Base-by-base conservation (phyloP, 2,797 vertebrate species). In the Myotis findleyi region DNA sequence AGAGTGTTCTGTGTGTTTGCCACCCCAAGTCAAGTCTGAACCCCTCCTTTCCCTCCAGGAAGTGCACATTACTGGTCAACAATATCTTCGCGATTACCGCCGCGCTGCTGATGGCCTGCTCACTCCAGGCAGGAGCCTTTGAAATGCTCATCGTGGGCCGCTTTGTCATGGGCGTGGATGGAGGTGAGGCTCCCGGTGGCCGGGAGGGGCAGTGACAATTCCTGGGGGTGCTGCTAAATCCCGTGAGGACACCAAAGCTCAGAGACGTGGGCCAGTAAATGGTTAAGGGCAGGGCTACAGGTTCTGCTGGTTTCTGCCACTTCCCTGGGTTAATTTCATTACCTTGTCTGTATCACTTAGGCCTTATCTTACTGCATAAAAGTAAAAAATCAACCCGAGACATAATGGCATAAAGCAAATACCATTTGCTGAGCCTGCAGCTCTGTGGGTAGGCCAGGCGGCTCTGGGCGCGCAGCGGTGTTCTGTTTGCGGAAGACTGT, bases 91-190 rank as follows among this genome's bases (percentile, higher is more conserved):
- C 99, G 0, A 62, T 99, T 83, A 66, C 98, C 21, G 99, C 99
- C 25, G 99, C 99, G 0, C 18, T 99, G 95, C 95, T 99, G 95
- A 98, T 99, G 98, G 98, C 99, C 49, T 97, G 99, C 38, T 99
- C 99, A 4, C 98, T 98, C 82, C 96, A 38, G 91, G 99, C 98
- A 0, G 98, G 98, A 27, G 98, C 99, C 0, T 99, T 99, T 88
- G 99, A 99, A 97, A 99, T 99, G 99, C 98, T 99, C 95, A 99
- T 99, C 6, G 62, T 99, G 86, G 99, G 99, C 3, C 99, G 99
- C 0, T 94, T 99, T 92, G 90, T 99, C 93, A 99, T 99, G 79
- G 99, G 99, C 0, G 96, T 99, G 72, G 99, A 99, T 97, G 99
- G 99, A 97, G 99, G 99, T 99, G 97, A 98, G 99, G 18, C 0